Conservation (phyloP, 2,888 invertebrate genomes). For the Crioceris asparagi region DNA sequence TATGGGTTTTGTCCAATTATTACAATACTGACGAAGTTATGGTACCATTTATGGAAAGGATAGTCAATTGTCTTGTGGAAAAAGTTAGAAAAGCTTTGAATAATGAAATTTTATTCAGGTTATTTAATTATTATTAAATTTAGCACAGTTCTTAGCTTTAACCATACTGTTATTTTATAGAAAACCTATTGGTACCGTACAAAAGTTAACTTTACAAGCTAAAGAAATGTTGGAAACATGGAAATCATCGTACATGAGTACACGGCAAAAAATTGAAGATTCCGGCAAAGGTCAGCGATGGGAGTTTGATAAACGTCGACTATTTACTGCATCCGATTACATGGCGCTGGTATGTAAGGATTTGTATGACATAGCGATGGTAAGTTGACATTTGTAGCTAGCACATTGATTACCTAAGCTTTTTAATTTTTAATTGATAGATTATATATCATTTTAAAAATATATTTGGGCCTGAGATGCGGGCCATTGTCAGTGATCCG, state of each 20-base stretch:
- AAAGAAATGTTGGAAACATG: slow-evolving; percentile 61
- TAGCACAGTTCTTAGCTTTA: not conserved
- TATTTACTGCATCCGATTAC: slow-evolving; percentile 80
- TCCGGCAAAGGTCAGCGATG: slow-evolving; percentile 79
- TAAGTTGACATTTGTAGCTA: slow-evolving; percentile 26
- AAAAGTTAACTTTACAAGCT: slow-evolving; percentile 42
- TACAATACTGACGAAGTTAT: slow-evolving; percentile 78
- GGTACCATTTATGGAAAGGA: slow-evolving; percentile 70
- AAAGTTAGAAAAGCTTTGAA: slow-evolving; percentile 63
- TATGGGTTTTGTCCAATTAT: slow-evolving; percentile 83
- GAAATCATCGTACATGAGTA: slow-evolving; percentile 65
- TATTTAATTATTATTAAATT: slow-evolving; percentile 3
- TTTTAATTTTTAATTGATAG: slow-evolving; percentile 34
- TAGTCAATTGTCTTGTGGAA: slow-evolving; percentile 72
- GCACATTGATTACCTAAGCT: not conserved
- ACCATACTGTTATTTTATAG: slow-evolving; percentile 12
- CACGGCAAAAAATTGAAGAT: slow-evolving; percentile 72
- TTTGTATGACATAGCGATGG: slow-evolving; percentile 66
- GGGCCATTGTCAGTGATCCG: slow-evolving; percentile 78
- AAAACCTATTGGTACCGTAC: slow-evolving; percentile 21
- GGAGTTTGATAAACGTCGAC: slow-evolving; percentile 77
- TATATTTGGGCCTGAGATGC: slow-evolving; percentile 77
- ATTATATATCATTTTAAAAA: slow-evolving; percentile 80
- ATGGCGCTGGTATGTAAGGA: slow-evolving; percentile 71
- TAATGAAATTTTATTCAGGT: slow-evolving; percentile 68